Conservation (phyloP, 2,888 invertebrate species). For the Agrotis segetum region DNA sequence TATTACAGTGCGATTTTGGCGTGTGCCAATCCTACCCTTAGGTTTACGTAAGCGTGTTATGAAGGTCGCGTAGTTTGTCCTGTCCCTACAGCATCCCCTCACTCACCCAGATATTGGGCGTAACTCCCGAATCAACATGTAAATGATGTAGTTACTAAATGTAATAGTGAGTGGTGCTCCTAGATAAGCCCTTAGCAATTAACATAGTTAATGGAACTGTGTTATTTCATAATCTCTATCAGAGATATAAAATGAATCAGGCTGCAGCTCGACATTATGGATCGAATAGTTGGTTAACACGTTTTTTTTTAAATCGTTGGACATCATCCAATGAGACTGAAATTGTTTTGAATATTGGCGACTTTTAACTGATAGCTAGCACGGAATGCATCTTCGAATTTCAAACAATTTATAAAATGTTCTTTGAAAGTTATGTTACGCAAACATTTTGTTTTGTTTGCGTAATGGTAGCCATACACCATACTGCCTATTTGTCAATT, state of each 20-base stretch:
- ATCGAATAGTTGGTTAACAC: constrained; percentile 44
- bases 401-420: constrained; percentile 5
- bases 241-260: constrained; percentile 33
- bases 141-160: constrained; percentile 41
- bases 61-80: constrained; percentile 17
- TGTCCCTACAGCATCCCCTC: constrained; percentile 30
- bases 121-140: constrained; percentile 31
- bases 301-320: constrained; percentile 53
- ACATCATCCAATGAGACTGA: constrained; percentile 45
- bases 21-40: constrained; percentile 12
- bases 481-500: too few relatives aligned
- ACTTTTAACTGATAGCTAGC: constrained; percentile 3
- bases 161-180: constrained; percentile 21
- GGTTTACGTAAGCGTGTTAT: constrained; percentile 18
- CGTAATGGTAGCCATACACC: too few relatives aligned
- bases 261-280: constrained; percentile 21
- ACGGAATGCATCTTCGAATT: constrained; percentile 1
- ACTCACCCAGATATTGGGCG: constrained; percentile 24
- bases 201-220: constrained; percentile 33
- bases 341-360: constrained; percentile 26
- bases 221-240: constrained; percentile 18
- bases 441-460: too few relatives aligned
- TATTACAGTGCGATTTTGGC: constrained; percentile 14
- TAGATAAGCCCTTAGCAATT: constrained; percentile 35
- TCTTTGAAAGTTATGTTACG: background rate